These are phyloP conservation scores for Mesitornis unicolor DNA, from an alignment of 2,113 vertebrate species.

Conservation along the genomic window DNA sequence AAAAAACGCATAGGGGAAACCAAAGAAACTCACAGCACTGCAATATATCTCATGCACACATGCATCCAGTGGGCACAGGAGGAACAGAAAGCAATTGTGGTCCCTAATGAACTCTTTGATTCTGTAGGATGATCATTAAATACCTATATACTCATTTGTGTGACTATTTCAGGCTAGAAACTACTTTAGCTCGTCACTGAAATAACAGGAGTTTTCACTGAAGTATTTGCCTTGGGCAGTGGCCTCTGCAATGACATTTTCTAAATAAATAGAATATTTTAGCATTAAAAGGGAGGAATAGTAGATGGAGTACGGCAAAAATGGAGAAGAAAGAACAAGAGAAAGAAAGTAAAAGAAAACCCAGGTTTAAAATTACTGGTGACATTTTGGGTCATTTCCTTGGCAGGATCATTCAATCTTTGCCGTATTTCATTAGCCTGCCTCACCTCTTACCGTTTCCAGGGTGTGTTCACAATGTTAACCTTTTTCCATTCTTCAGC, in stretches of 20 bases:
- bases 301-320: background rate
- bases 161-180: background rate
- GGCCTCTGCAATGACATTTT: background rate
- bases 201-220: background rate
- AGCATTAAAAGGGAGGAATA: background rate
- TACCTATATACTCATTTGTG: background rate
- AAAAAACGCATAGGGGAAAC: background rate
- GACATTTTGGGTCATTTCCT: conserved; percentile 15
- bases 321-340: background rate
- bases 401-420: conserved; percentile 8
- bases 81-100: background rate
- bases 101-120: background rate
- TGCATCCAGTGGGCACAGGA: background rate
- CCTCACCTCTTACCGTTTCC: conserved; percentile 2
- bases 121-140: background rate
- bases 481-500: background rate
- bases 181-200: background rate
- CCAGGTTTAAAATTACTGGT: background rate
- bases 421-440: conserved; percentile 31
- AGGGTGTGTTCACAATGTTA: background rate
- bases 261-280: background rate
- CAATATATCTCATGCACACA: background rate
- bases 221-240: background rate
- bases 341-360: background rate
- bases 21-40: background rate